phyloP scores from a whole-genome alignment of 2,797 vertebrate genomes.

The Euphonia xanthogaster region DNA sequence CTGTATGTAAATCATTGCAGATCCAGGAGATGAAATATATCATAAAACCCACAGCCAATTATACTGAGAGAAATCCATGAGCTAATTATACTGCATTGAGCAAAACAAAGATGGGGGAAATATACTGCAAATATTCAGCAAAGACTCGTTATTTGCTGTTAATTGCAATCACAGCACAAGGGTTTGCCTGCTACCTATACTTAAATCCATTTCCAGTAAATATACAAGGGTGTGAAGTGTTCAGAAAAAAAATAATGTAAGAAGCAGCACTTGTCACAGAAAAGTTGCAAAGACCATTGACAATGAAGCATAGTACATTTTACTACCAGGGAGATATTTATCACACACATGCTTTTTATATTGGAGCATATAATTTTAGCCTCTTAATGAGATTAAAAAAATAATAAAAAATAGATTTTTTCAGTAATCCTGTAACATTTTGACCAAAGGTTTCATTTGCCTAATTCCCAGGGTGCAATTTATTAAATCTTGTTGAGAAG shows the following conservation, averaged over 20 bases:
- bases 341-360: not conserved
- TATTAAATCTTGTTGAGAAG: slow-evolving; percentile 1
- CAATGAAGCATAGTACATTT: accelerated
- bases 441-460: slow-evolving; percentile 28
- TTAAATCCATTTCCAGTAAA: not conserved
- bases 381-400: not conserved
- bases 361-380: slow-evolving; percentile 13
- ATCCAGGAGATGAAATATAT: not conserved
- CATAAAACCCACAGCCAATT: not conserved
- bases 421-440: slow-evolving; percentile 39
- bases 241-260: not conserved
- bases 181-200: not conserved
- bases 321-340: not conserved
- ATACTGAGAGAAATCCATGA: not conserved
- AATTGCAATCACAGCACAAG: not conserved
- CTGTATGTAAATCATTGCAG: slow-evolving; percentile 51
- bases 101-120: not conserved
- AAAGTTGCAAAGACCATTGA: not conserved
- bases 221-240: not conserved
- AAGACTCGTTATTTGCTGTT: not conserved
- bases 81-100: not conserved
- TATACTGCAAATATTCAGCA: not conserved
- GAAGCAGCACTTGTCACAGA: not conserved
- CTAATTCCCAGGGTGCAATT: slow-evolving; percentile 1
- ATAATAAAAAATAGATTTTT: not conserved